phyloP scores from a whole-genome alignment of 1,140 invertebrate species.

The Dreissena rostriformis region DNA sequence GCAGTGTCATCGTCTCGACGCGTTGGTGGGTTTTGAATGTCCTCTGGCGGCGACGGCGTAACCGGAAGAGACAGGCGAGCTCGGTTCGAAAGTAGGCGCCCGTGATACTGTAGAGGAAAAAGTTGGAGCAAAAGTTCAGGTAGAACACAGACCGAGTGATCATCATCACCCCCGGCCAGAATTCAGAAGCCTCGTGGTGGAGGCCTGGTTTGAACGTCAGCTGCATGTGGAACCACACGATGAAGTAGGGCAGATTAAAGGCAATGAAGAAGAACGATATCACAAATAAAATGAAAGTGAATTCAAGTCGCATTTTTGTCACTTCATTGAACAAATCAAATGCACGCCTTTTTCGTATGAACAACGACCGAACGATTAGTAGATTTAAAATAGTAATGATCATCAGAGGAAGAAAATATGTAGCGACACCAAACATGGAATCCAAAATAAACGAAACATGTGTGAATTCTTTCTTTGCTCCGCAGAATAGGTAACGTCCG shows the following conservation, averaged over 20 bases:
- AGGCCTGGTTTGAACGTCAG: not conserved
- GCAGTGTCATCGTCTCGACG: too few species aligned
- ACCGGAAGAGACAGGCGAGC: constrained; percentile 26
- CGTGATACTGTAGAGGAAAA: constrained; percentile 73
- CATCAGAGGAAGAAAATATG: constrained; percentile 63
- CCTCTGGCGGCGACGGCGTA: not conserved
- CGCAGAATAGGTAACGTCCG: constrained; percentile 33
- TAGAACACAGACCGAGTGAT: constrained; percentile 69
- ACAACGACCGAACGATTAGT: constrained; percentile 63
- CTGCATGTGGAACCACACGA: constrained; percentile 55
- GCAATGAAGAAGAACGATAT: constrained; percentile 67
- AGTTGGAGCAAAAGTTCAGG: constrained; percentile 72
- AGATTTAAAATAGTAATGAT: constrained; percentile 64
- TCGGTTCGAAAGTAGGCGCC: constrained; percentile 68
- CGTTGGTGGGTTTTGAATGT: too few species aligned
- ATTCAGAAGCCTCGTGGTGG: constrained; percentile 2
- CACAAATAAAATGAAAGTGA: constrained; percentile 67
- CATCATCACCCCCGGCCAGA: constrained; percentile 60
- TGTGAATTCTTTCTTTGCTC: constrained; percentile 37
- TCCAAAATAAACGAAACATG: constrained; percentile 65
- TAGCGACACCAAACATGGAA: constrained; percentile 60
- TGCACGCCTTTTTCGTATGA: constrained; percentile 42
- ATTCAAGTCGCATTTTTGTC: constrained; percentile 63
- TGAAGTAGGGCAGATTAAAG: constrained; percentile 70
- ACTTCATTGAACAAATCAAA: constrained; percentile 55